Conservation (phyloP, 1,140 invertebrate species). For the Drosophila athabasca region DNA sequence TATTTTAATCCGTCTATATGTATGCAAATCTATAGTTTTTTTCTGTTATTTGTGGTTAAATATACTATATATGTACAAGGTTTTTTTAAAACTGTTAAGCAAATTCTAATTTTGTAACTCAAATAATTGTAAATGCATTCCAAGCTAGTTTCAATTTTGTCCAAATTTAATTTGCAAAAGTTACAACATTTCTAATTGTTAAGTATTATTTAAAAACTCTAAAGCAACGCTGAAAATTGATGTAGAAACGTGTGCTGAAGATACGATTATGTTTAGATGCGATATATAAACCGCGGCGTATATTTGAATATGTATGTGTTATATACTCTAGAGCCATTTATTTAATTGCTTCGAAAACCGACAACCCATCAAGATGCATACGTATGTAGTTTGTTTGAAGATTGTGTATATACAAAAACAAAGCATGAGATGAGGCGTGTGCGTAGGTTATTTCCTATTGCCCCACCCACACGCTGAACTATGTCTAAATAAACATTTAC, state of each 20-base stretch:
- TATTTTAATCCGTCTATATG: slow-evolving; percentile 72
- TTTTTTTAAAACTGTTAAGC: slow-evolving; percentile 44
- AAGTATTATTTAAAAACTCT: slow-evolving; percentile 67
- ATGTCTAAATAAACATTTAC: slow-evolving; percentile 67
- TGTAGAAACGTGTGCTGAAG: slow-evolving; percentile 30
- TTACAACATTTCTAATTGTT: slow-evolving; percentile 54
- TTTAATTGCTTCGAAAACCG: slow-evolving; percentile 53
- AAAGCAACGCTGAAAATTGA: slow-evolving; percentile 11
- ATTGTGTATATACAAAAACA: slow-evolving; percentile 53
- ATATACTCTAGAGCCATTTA: slow-evolving; percentile 57
- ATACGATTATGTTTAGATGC: slow-evolving; percentile 34
- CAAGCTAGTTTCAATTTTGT: slow-evolving; percentile 72
- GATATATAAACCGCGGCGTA: slow-evolving; percentile 34
- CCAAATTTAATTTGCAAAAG: slow-evolving; percentile 71
- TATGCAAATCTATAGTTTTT: slow-evolving; percentile 42
- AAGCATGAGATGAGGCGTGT: slow-evolving; percentile 37
- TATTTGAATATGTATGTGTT: slow-evolving; percentile 50
- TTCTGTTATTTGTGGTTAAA: slow-evolving; percentile 45
- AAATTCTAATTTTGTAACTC: slow-evolving; percentile 43
- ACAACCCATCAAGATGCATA: slow-evolving; percentile 42
- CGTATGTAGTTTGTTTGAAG: slow-evolving; percentile 61
- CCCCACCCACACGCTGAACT: slow-evolving; percentile 33
- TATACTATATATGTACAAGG: slow-evolving; percentile 31
- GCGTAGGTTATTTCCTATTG: slow-evolving; percentile 16
- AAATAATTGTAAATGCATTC: slow-evolving; percentile 74